These are phyloP conservation scores for Laupala kohalensis DNA, from an alignment of 1,140 invertebrate genomes.

Conservation along the genomic window DNA sequence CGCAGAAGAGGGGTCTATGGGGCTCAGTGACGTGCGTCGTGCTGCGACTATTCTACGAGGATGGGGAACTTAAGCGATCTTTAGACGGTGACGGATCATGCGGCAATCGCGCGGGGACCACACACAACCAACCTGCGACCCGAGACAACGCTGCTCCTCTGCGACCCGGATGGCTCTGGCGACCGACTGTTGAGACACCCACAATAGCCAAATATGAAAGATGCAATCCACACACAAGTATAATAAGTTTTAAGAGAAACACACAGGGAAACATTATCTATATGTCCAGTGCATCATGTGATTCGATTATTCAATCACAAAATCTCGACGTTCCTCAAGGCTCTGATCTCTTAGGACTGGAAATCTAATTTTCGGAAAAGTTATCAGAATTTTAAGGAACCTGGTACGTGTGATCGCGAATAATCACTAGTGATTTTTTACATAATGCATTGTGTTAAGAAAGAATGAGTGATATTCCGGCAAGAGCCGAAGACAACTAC, in stretches of 20 bases:
- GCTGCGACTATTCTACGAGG: background rate
- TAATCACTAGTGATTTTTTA: too few species aligned
- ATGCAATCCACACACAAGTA: constrained; percentile 13
- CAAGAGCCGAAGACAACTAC: too few species aligned
- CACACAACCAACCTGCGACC: background rate
- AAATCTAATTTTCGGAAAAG: too few species aligned
- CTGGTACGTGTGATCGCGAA: too few species aligned
- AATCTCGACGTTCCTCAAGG: too few species aligned
- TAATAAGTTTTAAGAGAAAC: too few species aligned
- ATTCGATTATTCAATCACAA: too few species aligned
- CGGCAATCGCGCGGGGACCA: background rate
- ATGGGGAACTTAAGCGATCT: background rate
- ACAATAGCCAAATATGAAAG: background rate
- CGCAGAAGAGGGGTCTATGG: background rate
- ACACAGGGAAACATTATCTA: constrained; percentile 13
- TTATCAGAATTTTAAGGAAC: too few species aligned
- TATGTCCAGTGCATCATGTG: too few species aligned
- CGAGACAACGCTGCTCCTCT: constrained; percentile 18
- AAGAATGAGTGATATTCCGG: too few species aligned
- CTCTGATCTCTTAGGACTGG: too few species aligned
- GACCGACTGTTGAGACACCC: constrained; percentile 1
- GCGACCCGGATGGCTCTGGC: constrained; percentile 22
- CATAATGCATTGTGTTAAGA: too few species aligned
- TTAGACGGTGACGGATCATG: background rate
- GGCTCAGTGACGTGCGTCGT: background rate